Percentiles rank a stretch among this genome's conserved stretches.
Conservation (phyloP, 2,888 invertebrate genomes). For the Lydus trimaculatus region DNA sequence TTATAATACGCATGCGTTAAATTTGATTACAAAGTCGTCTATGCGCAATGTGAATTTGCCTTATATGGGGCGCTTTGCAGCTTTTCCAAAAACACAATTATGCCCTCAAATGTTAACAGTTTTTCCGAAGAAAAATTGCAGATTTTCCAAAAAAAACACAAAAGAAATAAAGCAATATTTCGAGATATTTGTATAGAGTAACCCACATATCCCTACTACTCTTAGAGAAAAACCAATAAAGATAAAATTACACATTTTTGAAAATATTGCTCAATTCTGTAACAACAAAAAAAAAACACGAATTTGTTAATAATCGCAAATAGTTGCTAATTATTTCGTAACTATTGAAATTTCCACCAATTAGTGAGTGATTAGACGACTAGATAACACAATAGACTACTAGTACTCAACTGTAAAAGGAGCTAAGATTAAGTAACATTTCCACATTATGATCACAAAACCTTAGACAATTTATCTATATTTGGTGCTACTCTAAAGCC, state of each 20-base stretch:
- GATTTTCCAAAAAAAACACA: neutral
- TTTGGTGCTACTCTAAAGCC: neutral
- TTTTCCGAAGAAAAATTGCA: neutral
- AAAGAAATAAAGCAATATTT: no score
- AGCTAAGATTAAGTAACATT: neutral
- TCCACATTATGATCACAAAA: neutral
- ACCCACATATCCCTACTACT: neutral
- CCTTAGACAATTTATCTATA: neutral
- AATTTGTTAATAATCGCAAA: no score
- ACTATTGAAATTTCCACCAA: no score
- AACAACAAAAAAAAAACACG: no score
- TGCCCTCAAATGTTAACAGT: neutral
- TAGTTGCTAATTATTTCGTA: no score
- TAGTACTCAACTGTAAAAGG: neutral
- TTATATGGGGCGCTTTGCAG: constrained; percentile 31
- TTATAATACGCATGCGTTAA: constrained; percentile 39
- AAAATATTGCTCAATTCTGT: no score
- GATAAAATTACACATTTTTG: constrained; percentile 1
- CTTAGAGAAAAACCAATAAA: neutral
- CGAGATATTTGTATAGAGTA: neutral
- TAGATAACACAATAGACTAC: neutral
- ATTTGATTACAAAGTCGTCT: constrained; percentile 33
- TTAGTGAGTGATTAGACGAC: no score
- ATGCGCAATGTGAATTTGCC: constrained; percentile 46
- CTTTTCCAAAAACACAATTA: constrained; percentile 18